Conservation (phyloP, 1,140 invertebrate species). For the Polypedilum vanderplanki region DNA sequence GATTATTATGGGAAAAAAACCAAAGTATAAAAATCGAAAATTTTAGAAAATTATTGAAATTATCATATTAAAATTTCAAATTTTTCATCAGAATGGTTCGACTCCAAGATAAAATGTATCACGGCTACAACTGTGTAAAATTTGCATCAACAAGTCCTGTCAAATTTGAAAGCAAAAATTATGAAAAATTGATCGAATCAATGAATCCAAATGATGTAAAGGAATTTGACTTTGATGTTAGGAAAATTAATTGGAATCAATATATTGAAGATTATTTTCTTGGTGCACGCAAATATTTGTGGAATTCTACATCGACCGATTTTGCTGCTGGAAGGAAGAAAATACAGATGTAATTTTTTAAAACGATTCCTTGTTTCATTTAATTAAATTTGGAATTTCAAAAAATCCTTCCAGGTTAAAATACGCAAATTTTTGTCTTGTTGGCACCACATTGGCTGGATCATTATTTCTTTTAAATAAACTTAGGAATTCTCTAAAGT, state of each 20-base stretch:
- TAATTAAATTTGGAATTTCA: too few species aligned
- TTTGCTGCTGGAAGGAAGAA: too few species aligned
- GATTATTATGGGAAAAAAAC: not conserved
- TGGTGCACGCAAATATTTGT: not conserved
- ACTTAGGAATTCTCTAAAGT: too few species aligned
- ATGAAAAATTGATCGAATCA: not conserved
- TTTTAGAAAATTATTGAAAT: not conserved
- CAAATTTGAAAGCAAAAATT: not conserved
- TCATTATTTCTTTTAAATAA: too few species aligned
- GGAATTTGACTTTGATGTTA: not conserved
- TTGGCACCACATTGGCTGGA: too few species aligned
- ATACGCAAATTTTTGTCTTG: too few species aligned
- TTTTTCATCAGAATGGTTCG: not conserved
- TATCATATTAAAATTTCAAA: not conserved
- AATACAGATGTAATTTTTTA: too few species aligned
- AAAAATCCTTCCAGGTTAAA: too few species aligned
- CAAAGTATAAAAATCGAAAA: too few species aligned
- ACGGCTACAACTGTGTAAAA: not conserved
- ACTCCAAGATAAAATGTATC: not conserved
- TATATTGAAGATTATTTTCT: not conserved
- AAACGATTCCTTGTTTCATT: too few species aligned
- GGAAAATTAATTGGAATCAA: not conserved
- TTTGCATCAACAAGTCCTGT: not conserved
- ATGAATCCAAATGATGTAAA: not conserved
- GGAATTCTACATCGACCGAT: too few species aligned